phyloP scores from a whole-genome alignment of 2,113 vertebrate species.

The Pimephales promelas region DNA sequence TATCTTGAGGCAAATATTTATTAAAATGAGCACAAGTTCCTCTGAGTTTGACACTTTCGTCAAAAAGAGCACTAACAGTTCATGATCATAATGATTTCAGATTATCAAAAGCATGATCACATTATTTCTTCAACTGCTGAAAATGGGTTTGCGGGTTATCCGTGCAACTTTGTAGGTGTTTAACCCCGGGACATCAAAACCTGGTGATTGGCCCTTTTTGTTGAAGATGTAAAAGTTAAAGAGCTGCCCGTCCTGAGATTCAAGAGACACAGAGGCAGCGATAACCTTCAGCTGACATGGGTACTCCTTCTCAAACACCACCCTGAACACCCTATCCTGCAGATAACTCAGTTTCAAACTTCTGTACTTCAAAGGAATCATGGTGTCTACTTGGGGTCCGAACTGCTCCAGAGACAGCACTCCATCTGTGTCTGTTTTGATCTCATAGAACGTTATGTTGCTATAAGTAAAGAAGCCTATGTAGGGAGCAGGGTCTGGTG shows the following conservation, averaged over 20 bases:
- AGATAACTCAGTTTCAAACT: slow-evolving; percentile 85
- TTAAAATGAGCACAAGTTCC: neutral
- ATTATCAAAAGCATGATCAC: neutral
- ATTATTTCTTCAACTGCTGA: slow-evolving; percentile 66
- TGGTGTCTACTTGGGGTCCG: slow-evolving; percentile 83
- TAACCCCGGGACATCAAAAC: slow-evolving; percentile 88
- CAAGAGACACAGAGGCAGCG: slow-evolving; percentile 83
- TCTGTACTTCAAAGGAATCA: slow-evolving; percentile 81
- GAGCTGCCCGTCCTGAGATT: slow-evolving; percentile 87
- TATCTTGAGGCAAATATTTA: slow-evolving; percentile 4
- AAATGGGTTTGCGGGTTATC: slow-evolving; percentile 76
- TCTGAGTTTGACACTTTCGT: slow-evolving; percentile 11
- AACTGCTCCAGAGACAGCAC: slow-evolving; percentile 88
- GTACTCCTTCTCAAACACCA: slow-evolving; percentile 86
- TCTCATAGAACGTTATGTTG: slow-evolving; percentile 89
- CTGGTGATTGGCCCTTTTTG: slow-evolving; percentile 80
- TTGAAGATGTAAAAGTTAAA: slow-evolving; percentile 85
- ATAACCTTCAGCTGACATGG: slow-evolving; percentile 84
- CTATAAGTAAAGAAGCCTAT: slow-evolving; percentile 86
- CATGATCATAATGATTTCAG: neutral
- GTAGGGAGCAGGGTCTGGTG: slow-evolving; percentile 80
- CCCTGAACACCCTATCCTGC: slow-evolving; percentile 84
- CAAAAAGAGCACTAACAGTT: neutral
- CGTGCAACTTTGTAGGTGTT: slow-evolving; percentile 87
- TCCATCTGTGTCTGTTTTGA: slow-evolving; percentile 75